These are phyloP conservation scores for Varecia variegata DNA, from an alignment of 2,797 vertebrate genomes.

Conservation along the genomic window DNA sequence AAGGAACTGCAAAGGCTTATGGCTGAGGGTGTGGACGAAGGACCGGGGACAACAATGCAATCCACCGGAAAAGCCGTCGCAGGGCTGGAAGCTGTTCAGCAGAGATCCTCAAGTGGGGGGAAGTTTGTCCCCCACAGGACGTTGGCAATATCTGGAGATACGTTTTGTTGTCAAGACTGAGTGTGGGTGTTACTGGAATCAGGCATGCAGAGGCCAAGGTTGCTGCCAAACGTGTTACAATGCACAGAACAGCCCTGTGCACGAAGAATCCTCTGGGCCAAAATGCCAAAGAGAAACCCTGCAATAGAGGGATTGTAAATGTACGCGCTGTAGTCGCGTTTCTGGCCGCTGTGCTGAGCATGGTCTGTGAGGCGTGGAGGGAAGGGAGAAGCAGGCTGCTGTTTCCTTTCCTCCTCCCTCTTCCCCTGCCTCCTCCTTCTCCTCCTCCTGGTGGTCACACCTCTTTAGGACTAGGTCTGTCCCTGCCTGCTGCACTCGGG, in stretches of 20 bases:
- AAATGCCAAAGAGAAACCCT: background rate
- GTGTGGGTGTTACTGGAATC: background rate
- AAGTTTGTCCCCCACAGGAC: rapidly evolving
- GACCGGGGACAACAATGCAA: too few relatives aligned
- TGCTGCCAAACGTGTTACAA: too few relatives aligned
- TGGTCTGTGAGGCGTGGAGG: background rate
- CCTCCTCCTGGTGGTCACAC: background rate
- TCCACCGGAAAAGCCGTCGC: rapidly evolving
- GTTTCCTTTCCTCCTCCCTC: background rate
- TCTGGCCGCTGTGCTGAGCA: background rate
- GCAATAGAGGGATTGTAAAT: rapidly evolving
- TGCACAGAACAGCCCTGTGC: background rate
- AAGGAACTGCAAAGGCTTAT: background rate
- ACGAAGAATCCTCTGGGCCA: background rate
- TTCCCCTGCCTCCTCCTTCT: rapidly evolving
- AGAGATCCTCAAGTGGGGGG: background rate
- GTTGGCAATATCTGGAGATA: background rate
- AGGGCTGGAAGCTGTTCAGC: too few relatives aligned
- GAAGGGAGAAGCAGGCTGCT: background rate
- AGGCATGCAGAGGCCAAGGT: background rate
- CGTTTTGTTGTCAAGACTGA: background rate
- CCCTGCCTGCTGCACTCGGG: background rate
- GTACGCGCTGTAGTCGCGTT: rapidly evolving
- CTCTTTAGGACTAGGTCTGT: background rate
- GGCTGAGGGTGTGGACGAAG: too few relatives aligned